These are phyloP conservation scores for Sciaenops ocellatus DNA, from an alignment of 2,797 vertebrate species.

Conservation along the genomic window DNA sequence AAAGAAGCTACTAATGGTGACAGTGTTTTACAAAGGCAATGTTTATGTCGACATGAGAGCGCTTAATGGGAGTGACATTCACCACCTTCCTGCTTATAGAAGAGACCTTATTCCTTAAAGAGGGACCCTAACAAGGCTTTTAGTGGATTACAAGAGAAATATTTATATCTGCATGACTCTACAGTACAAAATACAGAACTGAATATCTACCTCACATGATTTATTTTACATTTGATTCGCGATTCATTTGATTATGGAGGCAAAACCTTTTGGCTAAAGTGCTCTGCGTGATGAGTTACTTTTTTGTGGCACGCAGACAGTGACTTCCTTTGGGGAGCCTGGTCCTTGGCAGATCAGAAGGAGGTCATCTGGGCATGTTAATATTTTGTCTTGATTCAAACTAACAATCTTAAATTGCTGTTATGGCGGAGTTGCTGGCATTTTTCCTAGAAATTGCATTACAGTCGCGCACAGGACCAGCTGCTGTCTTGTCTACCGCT, in stretches of 20 bases:
- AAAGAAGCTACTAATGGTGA: conserved; percentile 60
- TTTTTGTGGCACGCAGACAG: conserved; percentile 2
- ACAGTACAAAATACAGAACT: conserved; percentile 27
- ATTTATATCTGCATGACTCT: conserved; percentile 29
- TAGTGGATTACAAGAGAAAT: conserved; percentile 55
- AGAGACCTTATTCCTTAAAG: conserved; percentile 38
- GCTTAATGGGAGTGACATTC: conserved; percentile 63
- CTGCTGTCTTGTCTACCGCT: conserved; percentile 15
- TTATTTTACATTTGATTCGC: conserved; percentile 12
- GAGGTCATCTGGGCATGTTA: conserved; percentile 44
- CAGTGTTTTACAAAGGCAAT: conserved; percentile 55
- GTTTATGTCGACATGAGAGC: conserved; percentile 70
- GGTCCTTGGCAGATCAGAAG: conserved; percentile 36
- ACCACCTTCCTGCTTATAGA: conserved; percentile 37
- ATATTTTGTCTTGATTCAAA: conserved; percentile 45
- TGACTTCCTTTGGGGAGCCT: conserved; percentile 21
- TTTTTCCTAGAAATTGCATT: conserved; percentile 47
- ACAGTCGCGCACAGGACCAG: conserved; percentile 23
- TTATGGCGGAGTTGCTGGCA: conserved; percentile 36
- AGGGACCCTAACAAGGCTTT: conserved; percentile 56
- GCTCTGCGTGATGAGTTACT: conserved; percentile 15
- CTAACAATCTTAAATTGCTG: conserved; percentile 52
- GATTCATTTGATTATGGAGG: conserved; percentile 10
- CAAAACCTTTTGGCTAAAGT: conserved; percentile 25
- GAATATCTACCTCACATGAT: conserved; percentile 15